Conservation (phyloP, 2,888 invertebrate species). For the Cryptosula pallasiana region DNA sequence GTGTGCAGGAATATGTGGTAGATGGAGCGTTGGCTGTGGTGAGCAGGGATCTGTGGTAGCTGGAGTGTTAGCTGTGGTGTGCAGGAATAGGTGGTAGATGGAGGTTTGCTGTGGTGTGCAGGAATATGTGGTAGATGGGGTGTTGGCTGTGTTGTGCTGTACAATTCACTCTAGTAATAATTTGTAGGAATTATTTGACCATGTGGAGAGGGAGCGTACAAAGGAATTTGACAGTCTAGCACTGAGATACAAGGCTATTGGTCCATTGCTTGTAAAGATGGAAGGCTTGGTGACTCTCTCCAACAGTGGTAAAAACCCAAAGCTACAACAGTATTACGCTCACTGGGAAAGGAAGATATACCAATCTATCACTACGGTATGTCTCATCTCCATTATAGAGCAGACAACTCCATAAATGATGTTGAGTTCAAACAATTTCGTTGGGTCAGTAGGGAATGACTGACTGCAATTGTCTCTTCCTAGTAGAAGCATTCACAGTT, state of each 20-base stretch:
- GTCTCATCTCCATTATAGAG: constrained; percentile 10
- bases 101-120: no score
- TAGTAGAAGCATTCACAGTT: neutral
- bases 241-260: constrained; percentile 71
- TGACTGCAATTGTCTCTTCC: no score
- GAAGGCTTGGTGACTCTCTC: constrained; percentile 77
- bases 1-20: no score
- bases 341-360: constrained; percentile 79
- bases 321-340: constrained; percentile 72
- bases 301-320: constrained; percentile 67
- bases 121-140: no score
- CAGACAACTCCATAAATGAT: neutral
- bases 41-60: no score
- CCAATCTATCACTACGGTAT: constrained; percentile 61
- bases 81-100: no score
- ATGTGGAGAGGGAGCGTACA: constrained; percentile 65
- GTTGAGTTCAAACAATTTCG: neutral
- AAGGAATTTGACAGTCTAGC: constrained; percentile 65
- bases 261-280: constrained; percentile 76
- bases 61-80: no score
- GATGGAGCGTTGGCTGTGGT: no score
- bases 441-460: no score
- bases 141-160: no score
- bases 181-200: constrained; percentile 65
- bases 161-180: no score